Percentiles rank a stretch among this genome's conserved stretches.
Conservation (phyloP, 2,888 invertebrate species). For the Lypha dubia region DNA sequence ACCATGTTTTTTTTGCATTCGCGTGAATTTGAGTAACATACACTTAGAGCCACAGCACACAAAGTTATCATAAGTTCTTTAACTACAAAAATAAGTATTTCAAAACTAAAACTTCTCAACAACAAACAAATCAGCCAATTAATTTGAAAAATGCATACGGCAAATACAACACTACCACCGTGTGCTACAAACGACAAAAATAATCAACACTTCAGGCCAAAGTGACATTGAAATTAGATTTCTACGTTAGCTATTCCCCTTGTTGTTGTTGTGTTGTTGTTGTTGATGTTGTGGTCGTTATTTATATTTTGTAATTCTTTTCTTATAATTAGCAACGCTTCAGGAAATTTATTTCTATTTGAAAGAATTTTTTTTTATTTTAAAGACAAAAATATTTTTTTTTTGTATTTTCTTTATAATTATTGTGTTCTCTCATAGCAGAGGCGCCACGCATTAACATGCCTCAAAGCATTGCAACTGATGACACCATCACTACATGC, state of each 20-base stretch:
- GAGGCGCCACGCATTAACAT: constrained; percentile 71
- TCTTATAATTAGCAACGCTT: constrained; percentile 79
- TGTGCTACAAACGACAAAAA: constrained; percentile 70
- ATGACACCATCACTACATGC: constrained; percentile 28
- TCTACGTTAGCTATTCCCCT: not conserved
- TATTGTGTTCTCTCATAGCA: constrained; percentile 26
- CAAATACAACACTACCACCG: not conserved
- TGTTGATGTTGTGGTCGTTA: too few species aligned
- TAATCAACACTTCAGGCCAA: constrained; percentile 80
- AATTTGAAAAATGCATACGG: constrained; percentile 27
- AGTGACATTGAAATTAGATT: constrained; percentile 79
- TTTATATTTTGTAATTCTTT: constrained; percentile 67
- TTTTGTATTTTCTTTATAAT: constrained; percentile 6
- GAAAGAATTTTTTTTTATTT: constrained; percentile 26
- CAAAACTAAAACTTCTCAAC: too few species aligned
- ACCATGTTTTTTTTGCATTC: too few species aligned
- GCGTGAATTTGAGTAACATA: too few species aligned
- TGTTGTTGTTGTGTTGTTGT: too few species aligned
- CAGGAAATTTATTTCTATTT: constrained; percentile 65
- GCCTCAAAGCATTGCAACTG: constrained; percentile 68
- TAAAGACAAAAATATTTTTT: constrained; percentile 2
- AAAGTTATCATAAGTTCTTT: too few species aligned
- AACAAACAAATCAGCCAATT: constrained; percentile 45
- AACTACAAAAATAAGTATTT: too few species aligned
- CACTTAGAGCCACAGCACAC: too few species aligned